Evolutionary conservation across 2,797 vertebrate genomes (phyloP), one percentile per base, ranked within the genome.

Genomic region (Cuculus canorus): DNA sequence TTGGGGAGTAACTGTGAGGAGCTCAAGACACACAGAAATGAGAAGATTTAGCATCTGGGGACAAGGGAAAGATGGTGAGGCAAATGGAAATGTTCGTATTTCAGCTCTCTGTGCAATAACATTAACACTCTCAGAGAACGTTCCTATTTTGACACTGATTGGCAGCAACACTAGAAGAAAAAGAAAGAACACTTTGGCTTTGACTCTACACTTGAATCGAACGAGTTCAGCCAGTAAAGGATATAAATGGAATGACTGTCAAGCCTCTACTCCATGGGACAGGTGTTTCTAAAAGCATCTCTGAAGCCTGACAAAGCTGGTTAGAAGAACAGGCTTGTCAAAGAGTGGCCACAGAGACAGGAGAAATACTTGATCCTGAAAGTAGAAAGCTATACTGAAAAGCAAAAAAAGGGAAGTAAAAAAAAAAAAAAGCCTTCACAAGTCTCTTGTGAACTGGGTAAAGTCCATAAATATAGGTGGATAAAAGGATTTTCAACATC

Each of bases 211-310:
- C 56, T 88, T 72, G 64, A 75, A 80, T 88, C 84, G 93, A 28
- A 6, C 39, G 79, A 79, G 79, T 85, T 89, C 86, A 73, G 35
- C 68, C 45, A 37, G 23, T 53, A 72, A 72, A 95, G 33, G 45
- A 37, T 63, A 92, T 43, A 85, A 95, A 89, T 1, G 82, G 53
- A 96, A 79, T 66, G 59, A 69, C 63, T 71, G 85, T 91, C 83
- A 96, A 95, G 52, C 32, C 72, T 84, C 48, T 93, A 3, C 32
- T 65, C 5, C 33, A 80, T 37, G 80, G 53, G 71, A 92, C 66
- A 93, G 86, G 50, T 93, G 65, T 84, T 84, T 84, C 82, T 96
- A 89, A 96, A 96, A 95, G 83, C 41, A 77, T 30, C 56, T 90
- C 69, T 93, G 70, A 95, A 73, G 80, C 35, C 79, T 94, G 79